These are phyloP conservation scores for Chloroceryle inda DNA, from an alignment of 2,797 vertebrate species.

Conservation along the genomic window DNA sequence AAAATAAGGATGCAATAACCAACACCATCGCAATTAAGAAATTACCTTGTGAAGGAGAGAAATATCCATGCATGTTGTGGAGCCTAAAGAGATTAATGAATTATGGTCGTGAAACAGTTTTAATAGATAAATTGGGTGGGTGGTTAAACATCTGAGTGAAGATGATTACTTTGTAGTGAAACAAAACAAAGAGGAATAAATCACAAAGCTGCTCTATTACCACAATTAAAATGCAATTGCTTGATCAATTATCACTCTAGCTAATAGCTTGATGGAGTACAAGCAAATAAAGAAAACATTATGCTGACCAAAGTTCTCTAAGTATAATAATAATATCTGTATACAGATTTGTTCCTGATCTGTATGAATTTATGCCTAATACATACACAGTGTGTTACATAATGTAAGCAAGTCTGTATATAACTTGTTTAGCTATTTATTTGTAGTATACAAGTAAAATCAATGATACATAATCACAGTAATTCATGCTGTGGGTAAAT, in stretches of 20 bases:
- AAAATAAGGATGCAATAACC: conserved; percentile 12
- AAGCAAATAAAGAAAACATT: conserved; percentile 63
- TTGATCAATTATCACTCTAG: conserved; percentile 63
- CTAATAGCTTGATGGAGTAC: conserved; percentile 50
- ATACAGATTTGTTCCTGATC: background rate
- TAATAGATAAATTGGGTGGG: conserved; percentile 64
- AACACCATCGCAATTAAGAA: conserved; percentile 12
- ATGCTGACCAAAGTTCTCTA: conserved; percentile 4
- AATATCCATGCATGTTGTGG: background rate
- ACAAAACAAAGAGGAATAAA: conserved; percentile 76
- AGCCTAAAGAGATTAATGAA: conserved; percentile 59
- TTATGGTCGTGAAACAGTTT: conserved; percentile 35
- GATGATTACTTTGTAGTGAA: conserved; percentile 67
- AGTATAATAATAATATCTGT: background rate
- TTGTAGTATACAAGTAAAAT: background rate
- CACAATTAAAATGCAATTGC: conserved; percentile 64
- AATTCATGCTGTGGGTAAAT: background rate
- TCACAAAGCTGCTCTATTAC: conserved; percentile 51
- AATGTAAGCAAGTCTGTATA: background rate
- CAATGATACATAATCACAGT: background rate
- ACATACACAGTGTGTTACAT: background rate
- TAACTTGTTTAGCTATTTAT: background rate
- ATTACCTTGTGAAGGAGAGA: conserved; percentile 4
- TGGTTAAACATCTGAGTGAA: conserved; percentile 54
- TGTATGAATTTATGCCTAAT: background rate